These are phyloP conservation scores for Dasysyrphus albostriatus DNA, from an alignment of 2,888 invertebrate genomes.

Conservation along the genomic window DNA sequence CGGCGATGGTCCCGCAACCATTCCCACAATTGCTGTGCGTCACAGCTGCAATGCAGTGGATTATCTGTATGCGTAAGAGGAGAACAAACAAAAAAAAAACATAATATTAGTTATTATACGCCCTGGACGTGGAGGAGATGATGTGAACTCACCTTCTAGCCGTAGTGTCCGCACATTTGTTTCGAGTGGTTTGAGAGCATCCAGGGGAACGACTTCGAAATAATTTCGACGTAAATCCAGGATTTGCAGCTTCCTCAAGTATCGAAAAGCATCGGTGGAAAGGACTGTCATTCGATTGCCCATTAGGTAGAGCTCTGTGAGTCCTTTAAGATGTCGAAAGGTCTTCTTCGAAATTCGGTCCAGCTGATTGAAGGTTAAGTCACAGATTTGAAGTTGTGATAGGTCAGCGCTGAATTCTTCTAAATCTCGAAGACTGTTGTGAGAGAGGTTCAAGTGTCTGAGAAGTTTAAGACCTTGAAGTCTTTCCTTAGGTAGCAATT, in stretches of 20 bases:
- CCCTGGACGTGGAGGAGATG: neutral
- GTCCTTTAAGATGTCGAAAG: slow-evolving; percentile 90
- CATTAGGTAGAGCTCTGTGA: slow-evolving; percentile 91
- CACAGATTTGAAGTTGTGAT: slow-evolving; percentile 90
- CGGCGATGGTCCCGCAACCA: slow-evolving; percentile 96
- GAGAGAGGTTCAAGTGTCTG: slow-evolving; percentile 91
- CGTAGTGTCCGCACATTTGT: slow-evolving; percentile 91
- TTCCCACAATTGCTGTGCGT: slow-evolving; percentile 95
- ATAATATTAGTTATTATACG: slow-evolving; percentile 44
- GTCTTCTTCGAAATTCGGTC: slow-evolving; percentile 90
- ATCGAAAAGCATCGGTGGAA: slow-evolving; percentile 91
- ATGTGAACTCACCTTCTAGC: slow-evolving; percentile 89
- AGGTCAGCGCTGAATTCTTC: slow-evolving; percentile 93
- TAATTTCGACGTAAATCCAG: slow-evolving; percentile 93
- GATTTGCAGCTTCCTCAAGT: slow-evolving; percentile 89
- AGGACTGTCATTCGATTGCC: slow-evolving; percentile 93
- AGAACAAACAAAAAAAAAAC: slow-evolving; percentile 2
- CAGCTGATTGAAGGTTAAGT: slow-evolving; percentile 93
- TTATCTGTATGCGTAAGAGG: slow-evolving; percentile 87
- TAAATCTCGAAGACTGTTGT: slow-evolving; percentile 91
- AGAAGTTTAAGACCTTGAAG: slow-evolving; percentile 91
- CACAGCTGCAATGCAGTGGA: slow-evolving; percentile 95
- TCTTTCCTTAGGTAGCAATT: slow-evolving; percentile 92
- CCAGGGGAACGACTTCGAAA: slow-evolving; percentile 91
- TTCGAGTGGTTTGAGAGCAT: slow-evolving; percentile 91